Conservation (phyloP, 2,888 invertebrate genomes). For the Perizoma affinitatum region DNA sequence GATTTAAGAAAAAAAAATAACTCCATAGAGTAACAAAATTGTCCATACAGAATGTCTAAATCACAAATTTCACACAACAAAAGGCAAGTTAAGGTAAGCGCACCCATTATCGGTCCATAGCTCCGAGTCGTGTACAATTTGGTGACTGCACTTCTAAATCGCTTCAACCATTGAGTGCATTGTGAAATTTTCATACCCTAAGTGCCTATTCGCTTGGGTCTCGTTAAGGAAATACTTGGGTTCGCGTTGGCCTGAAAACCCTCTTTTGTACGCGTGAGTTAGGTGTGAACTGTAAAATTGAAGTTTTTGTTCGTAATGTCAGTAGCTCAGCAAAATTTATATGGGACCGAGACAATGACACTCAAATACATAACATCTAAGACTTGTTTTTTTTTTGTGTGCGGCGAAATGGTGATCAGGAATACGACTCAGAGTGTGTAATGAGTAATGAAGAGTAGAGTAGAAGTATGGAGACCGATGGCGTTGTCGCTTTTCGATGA, state of each 20-base stretch:
- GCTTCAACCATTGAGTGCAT: conserved; percentile 63
- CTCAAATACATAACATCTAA: too few relatives aligned
- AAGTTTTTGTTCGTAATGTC: too few relatives aligned
- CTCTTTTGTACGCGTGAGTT: conserved; percentile 26
- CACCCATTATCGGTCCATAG: conserved; percentile 44
- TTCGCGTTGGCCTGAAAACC: conserved; percentile 48
- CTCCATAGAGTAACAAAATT: too few relatives aligned
- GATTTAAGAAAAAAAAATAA: too few relatives aligned
- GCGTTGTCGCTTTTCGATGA: too few relatives aligned
- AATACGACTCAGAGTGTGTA: too few relatives aligned
- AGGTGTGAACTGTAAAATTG: conserved; percentile 10
- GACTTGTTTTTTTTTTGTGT: too few relatives aligned
- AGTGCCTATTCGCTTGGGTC: conserved; percentile 62
- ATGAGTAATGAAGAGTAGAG: too few relatives aligned
- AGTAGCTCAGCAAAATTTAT: too few relatives aligned
- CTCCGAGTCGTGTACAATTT: conserved; percentile 55
- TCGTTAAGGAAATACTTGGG: conserved; percentile 60
- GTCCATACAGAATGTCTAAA: conserved; percentile 2
- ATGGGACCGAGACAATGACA: too few relatives aligned
- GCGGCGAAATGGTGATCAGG: too few relatives aligned
- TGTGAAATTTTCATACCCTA: conserved; percentile 73
- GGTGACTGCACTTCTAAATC: conserved; percentile 69
- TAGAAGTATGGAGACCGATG: too few relatives aligned
- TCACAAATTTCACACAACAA: conserved; percentile 14
- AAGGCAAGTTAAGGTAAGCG: conserved; percentile 35